A percentile compares a stretch with the other conserved stretches of the same genome.
Conservation (phyloP, 2,888 invertebrate genomes). For the Drosophila seclusa region DNA sequence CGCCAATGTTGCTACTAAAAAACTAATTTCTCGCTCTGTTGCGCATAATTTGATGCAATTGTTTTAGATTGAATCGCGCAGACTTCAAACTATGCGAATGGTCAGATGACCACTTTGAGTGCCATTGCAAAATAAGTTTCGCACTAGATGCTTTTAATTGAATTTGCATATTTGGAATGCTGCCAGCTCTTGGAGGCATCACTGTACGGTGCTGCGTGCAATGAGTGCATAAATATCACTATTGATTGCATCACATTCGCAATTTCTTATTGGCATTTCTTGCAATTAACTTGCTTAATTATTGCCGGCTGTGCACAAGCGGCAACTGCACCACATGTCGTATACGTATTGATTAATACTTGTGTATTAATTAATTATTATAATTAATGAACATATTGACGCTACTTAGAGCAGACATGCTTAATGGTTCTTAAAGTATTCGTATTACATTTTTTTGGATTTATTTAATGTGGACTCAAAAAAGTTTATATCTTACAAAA, state of each 20-base stretch:
- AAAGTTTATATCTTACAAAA: neutral
- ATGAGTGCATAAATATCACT: neutral
- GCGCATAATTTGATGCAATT: conserved; percentile 77
- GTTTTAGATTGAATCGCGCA: conserved; percentile 59
- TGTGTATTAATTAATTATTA: conserved; percentile 17
- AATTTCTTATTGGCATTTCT: conserved; percentile 20
- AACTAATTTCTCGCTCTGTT: conserved; percentile 75
- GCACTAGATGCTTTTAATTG: conserved; percentile 21
- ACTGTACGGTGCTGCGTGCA: neutral
- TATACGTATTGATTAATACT: conserved; percentile 13
- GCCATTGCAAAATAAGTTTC: neutral
- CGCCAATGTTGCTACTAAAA: conserved; percentile 62
- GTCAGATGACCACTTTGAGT: conserved; percentile 1
- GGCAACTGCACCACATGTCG: conserved; percentile 21
- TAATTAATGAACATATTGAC: conserved; percentile 12
- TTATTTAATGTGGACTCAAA: neutral
- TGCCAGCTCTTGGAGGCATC: neutral
- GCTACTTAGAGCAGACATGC: neutral
- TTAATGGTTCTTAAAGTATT: neutral
- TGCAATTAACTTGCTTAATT: conserved; percentile 35
- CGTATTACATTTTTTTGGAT: neutral
- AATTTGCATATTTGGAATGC: conserved; percentile 21
- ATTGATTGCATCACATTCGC: conserved; percentile 19
- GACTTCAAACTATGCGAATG: conserved; percentile 8
- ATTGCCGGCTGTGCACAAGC: conserved; percentile 19